Evolutionary conservation across 2,797 vertebrate species (phyloP).

Genomic region (Gymnoscopelus braueri): DNA sequence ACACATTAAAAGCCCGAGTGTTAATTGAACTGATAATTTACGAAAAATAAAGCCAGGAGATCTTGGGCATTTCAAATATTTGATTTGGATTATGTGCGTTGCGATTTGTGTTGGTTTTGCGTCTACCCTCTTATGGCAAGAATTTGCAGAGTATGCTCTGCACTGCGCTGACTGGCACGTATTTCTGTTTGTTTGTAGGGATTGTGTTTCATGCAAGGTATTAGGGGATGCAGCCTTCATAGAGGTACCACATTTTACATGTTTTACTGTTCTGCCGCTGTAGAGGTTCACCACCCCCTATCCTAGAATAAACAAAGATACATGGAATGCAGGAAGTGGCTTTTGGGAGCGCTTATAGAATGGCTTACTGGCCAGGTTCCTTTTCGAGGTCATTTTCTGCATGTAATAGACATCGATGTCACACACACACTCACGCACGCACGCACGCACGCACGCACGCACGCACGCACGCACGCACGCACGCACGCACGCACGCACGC

Average conservation of each 20-base stretch:
- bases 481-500: too few relatives aligned
- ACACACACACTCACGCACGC: neutral
- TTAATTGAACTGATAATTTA: neutral
- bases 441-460: neutral
- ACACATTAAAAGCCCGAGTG: too few relatives aligned
- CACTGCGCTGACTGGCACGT: neutral
- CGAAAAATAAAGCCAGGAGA: conserved; percentile 11
- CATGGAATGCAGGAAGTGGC: neutral
- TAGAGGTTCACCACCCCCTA: too few relatives aligned
- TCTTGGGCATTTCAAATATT: conserved; percentile 34
- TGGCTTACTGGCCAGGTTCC: neutral
- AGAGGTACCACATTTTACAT: too few relatives aligned
- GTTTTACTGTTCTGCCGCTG: too few relatives aligned
- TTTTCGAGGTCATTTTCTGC: too few relatives aligned
- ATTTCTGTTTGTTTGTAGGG: conserved; percentile 3
- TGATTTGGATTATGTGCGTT: conserved; percentile 25
- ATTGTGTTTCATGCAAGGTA: conserved; percentile 8
- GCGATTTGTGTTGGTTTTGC: conserved; percentile 9
- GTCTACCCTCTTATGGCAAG: neutral
- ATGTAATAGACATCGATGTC: too few relatives aligned
- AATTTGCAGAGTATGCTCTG: neutral
- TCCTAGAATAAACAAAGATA: too few relatives aligned
- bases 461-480: too few relatives aligned
- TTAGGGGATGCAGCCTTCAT: neutral
- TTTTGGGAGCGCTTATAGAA: neutral